Percentiles rank a stretch among this genome's conserved stretches.
Conservation (phyloP, 2,797 vertebrate genomes). For the Pseudochaenichthys georgianus region DNA sequence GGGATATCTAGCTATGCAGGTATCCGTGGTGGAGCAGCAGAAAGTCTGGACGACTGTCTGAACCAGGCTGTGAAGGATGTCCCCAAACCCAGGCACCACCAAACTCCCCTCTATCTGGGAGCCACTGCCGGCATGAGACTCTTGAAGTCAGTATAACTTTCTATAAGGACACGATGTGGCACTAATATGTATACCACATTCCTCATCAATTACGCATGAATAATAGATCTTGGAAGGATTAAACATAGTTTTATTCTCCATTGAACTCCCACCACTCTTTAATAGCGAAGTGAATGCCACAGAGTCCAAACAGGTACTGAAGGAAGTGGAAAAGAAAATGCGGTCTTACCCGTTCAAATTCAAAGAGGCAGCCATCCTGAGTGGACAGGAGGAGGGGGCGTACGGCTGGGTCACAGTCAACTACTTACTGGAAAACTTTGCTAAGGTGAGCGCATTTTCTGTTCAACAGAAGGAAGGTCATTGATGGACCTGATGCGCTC, state of each 20-base stretch:
- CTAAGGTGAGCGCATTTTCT: conserved; percentile 81
- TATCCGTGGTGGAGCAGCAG: conserved; percentile 72
- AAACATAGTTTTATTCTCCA: background rate
- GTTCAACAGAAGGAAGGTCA: background rate
- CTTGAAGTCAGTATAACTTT: conserved; percentile 51
- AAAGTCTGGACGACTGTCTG: conserved; percentile 83
- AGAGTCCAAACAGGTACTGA: conserved; percentile 75
- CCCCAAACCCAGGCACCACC: conserved; percentile 77
- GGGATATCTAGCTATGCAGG: conserved; percentile 88
- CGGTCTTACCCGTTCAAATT: conserved; percentile 84
- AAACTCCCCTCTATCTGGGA: conserved; percentile 85
- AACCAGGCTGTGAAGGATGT: conserved; percentile 77
- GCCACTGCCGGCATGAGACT: conserved; percentile 88
- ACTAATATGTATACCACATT: background rate
- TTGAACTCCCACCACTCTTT: background rate
- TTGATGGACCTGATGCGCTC: no score
- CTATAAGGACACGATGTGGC: background rate
- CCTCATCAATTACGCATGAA: background rate
- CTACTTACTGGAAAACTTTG: conserved; percentile 88
- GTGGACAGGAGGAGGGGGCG: conserved; percentile 86
- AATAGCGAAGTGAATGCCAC: conserved; percentile 54
- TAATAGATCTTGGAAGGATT: background rate
- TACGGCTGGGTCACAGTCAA: conserved; percentile 93
- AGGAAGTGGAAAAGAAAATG: conserved; percentile 80
- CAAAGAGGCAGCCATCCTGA: conserved; percentile 84